These are phyloP conservation scores for Oreochromis tanganicae DNA, from an alignment of 2,113 vertebrate species.

Conservation along the genomic window DNA sequence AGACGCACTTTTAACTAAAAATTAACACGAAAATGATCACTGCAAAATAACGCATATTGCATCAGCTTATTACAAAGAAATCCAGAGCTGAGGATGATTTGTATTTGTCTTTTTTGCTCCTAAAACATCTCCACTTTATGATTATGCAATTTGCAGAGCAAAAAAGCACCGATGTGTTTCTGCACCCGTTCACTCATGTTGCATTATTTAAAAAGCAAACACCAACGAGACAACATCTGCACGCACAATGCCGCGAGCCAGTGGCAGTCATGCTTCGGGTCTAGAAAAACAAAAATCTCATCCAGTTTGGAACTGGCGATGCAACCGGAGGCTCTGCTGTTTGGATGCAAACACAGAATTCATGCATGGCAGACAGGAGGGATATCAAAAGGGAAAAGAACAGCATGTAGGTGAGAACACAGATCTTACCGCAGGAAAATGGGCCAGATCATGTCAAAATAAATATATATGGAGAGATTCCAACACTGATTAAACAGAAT, in stretches of 20 bases:
- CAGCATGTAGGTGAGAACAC: slow-evolving; percentile 67
- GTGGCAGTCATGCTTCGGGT: slow-evolving; percentile 6
- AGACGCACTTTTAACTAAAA: neutral
- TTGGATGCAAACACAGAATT: slow-evolving; percentile 34
- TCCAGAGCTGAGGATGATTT: neutral
- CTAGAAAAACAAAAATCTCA: slow-evolving; percentile 35
- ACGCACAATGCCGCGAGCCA: slow-evolving; percentile 8
- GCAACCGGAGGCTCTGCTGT: slow-evolving; percentile 42
- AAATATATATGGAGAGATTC: slow-evolving; percentile 74
- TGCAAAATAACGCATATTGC: neutral
- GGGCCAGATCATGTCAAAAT: slow-evolving; percentile 75
- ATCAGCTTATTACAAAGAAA: neutral
- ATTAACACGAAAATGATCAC: neutral
- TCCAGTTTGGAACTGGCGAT: slow-evolving; percentile 41
- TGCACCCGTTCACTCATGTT: neutral
- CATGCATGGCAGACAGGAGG: slow-evolving; percentile 20
- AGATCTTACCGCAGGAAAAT: slow-evolving; percentile 65
- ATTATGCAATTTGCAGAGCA: slow-evolving; percentile 28
- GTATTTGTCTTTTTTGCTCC: neutral
- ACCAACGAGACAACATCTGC: slow-evolving; percentile 22
- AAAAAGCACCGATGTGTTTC: neutral
- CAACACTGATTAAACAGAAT: slow-evolving; percentile 80
- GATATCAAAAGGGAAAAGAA: slow-evolving; percentile 57
- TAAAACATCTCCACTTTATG: neutral
- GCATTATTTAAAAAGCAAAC: slow-evolving; percentile 29